These are phyloP conservation scores for Tupaia chinensis DNA, from an alignment of 2,113 vertebrate species.

Conservation along the genomic window DNA sequence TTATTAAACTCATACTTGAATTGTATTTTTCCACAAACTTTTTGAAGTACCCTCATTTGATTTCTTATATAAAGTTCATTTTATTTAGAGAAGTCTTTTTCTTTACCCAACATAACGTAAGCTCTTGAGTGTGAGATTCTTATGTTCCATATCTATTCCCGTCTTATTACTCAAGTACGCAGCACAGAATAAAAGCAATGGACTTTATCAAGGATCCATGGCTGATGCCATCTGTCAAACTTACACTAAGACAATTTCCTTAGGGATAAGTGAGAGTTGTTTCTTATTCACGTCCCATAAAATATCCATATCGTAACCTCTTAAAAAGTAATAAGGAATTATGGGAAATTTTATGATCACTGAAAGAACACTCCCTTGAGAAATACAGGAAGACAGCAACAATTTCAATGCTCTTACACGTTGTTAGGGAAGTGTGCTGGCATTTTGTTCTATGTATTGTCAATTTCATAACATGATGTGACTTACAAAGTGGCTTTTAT, in stretches of 20 bases:
- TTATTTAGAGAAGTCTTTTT: not conserved
- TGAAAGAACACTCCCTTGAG: conserved; percentile 21
- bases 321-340: conserved; percentile 38
- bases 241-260: not conserved
- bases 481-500: conserved; percentile 23
- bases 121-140: not conserved
- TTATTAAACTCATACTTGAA: too few species aligned
- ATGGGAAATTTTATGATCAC: not conserved
- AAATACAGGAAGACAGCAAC: not conserved
- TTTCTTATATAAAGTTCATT: conserved; percentile 18
- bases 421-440: not conserved
- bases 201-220: not conserved
- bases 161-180: not conserved
- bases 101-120: not conserved
- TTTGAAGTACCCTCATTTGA: not conserved
- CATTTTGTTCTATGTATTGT: not conserved
- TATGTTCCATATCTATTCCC: not conserved
- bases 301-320: not conserved
- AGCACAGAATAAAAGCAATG: not conserved
- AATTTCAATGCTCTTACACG: not conserved
- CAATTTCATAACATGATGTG: not conserved
- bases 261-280: not conserved
- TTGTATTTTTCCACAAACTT: too few species aligned
- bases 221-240: not conserved
- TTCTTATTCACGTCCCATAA: conserved; percentile 15